Percentiles rank a stretch among this genome's conserved stretches.
Evolutionary conservation across 2,888 invertebrate genomes (phyloP).

Genomic region (Acleris emargana): DNA sequence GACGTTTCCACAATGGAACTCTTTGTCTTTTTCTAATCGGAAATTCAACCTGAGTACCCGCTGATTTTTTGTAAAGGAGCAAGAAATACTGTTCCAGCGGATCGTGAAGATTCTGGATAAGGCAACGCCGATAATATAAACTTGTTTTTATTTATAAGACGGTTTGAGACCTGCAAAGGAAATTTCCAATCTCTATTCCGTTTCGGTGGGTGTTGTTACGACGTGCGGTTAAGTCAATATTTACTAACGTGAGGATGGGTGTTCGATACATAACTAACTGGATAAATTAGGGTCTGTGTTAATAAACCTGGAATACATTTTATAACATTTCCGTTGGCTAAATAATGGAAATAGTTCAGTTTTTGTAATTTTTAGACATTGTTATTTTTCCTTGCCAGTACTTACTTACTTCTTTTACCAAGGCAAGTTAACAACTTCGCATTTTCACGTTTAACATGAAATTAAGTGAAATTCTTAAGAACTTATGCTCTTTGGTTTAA

Average conservation of each 20-base stretch:
- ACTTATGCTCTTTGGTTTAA: too few species aligned
- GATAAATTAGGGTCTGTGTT: too few species aligned
- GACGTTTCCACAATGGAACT: conserved; percentile 61
- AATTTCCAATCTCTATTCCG: conserved; percentile 15
- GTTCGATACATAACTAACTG: conserved; percentile 2
- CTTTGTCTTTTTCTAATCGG: conserved; percentile 78
- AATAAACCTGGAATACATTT: too few species aligned
- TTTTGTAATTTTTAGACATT: too few species aligned
- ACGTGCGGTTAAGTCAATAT: conserved; percentile 7
- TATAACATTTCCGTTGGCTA: too few species aligned
- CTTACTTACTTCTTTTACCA: too few species aligned
- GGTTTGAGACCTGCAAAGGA: not conserved
- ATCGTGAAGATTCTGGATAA: conserved; percentile 21
- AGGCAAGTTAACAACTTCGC: too few species aligned
- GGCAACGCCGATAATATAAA: conserved; percentile 13
- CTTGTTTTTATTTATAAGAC: conserved; percentile 23
- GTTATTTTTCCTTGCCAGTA: too few species aligned
- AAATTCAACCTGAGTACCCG: conserved; percentile 63
- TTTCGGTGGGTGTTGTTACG: conserved; percentile 5
- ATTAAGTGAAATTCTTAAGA: too few species aligned
- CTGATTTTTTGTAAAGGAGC: conserved; percentile 69
- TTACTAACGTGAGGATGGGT: not conserved
- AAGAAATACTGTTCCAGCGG: conserved; percentile 46
- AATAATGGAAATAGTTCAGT: too few species aligned
- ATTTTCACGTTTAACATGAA: too few species aligned